Conservation (phyloP, 2,888 invertebrate genomes). For the Helobdella robusta region DNA sequence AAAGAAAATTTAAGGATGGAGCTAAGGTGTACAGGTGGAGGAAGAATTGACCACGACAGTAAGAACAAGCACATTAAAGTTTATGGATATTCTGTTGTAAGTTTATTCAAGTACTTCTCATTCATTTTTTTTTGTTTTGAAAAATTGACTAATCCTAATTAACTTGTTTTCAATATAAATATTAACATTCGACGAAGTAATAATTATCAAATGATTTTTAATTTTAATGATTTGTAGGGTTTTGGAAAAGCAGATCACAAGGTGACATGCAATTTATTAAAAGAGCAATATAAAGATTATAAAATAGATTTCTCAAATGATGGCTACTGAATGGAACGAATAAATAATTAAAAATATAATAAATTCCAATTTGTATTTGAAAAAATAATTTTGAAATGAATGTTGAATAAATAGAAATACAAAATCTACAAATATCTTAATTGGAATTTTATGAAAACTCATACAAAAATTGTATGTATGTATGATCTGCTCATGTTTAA, state of each 20-base stretch:
- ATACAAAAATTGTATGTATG: too few species aligned
- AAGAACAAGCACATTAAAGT: not conserved
- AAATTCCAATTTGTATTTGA: too few species aligned
- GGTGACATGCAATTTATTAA: not conserved
- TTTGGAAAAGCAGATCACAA: constrained; percentile 21
- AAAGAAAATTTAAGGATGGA: constrained; percentile 10
- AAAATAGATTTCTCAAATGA: constrained; percentile 10
- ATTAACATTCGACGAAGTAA: not conserved
- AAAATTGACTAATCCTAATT: not conserved
- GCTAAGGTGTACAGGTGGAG: constrained; percentile 20
- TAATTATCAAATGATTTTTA: not conserved
- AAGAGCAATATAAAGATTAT: constrained; percentile 15
- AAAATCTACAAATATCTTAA: too few species aligned
- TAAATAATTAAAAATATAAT: too few species aligned
- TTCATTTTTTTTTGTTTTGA: not conserved
- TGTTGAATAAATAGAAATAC: too few species aligned
- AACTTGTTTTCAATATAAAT: not conserved
- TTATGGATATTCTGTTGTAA: constrained; percentile 21
- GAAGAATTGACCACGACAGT: constrained; percentile 12
- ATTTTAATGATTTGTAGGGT: not conserved
- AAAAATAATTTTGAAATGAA: too few species aligned
- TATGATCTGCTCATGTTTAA: too few species aligned
- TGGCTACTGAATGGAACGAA: constrained; percentile 19
- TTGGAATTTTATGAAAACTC: too few species aligned
- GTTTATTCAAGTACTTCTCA: not conserved